Conservation (phyloP, 1,140 invertebrate genomes). For the Nasonia vitripennis region DNA sequence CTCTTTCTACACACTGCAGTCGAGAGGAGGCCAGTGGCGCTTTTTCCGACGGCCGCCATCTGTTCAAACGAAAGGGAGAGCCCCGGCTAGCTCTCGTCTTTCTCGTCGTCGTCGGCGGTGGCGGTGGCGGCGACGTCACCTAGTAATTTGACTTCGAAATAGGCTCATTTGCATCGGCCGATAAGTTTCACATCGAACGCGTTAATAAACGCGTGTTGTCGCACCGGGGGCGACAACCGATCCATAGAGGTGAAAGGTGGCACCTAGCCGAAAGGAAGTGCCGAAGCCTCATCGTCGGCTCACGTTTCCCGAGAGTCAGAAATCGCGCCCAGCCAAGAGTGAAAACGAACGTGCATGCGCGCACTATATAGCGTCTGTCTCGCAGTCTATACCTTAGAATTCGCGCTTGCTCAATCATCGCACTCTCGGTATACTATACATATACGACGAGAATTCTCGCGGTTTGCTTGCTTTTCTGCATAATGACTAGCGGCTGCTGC, state of each 20-base stretch:
- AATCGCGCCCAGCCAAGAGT: background rate
- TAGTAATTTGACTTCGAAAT: constrained; percentile 52
- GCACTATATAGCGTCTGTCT: background rate
- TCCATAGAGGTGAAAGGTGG: constrained; percentile 28
- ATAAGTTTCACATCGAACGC: constrained; percentile 4
- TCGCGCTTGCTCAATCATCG: constrained; percentile 22
- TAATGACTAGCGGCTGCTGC: background rate
- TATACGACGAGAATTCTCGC: constrained; percentile 6
- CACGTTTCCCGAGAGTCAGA: background rate
- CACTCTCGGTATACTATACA: background rate
- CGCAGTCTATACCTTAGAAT: background rate
- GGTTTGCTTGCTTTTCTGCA: constrained; percentile 12
- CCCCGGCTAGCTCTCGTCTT: background rate
- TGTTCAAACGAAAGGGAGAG: constrained; percentile 12
- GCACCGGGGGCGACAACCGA: background rate
- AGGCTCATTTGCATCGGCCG: constrained; percentile 24
- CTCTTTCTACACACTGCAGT: background rate
- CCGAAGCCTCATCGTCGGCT: background rate
- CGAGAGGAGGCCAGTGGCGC: background rate
- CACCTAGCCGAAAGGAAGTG: background rate
- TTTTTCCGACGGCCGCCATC: constrained; percentile 18
- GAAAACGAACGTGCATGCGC: background rate
- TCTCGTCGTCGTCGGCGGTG: background rate
- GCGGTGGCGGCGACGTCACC: constrained; percentile 21
- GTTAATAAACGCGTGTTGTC: constrained; percentile 44